A percentile compares a stretch with the other conserved stretches of the same genome.
Conservation (phyloP, 2,797 vertebrate species). For the Carduelis carduelis region DNA sequence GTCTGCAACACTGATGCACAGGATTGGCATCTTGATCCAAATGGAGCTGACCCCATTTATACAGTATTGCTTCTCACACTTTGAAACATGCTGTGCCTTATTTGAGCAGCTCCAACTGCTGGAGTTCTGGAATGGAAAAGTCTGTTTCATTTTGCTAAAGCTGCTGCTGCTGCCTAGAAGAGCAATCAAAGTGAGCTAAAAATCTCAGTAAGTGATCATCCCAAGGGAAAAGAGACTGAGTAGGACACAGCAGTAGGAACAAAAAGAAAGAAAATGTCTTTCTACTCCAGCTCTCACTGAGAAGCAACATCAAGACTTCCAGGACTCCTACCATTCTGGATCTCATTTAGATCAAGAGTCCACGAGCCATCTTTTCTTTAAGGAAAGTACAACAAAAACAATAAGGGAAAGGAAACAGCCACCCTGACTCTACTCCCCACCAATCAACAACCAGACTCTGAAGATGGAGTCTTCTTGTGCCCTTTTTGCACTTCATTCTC, state of each 20-base stretch:
- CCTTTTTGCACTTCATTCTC: not conserved
- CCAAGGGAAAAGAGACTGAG: not conserved
- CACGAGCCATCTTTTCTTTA: not conserved
- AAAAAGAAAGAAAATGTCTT: not conserved
- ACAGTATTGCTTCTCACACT: not conserved
- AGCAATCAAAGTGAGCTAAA: not conserved
- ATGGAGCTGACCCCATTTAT: not conserved
- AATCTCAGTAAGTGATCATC: not conserved
- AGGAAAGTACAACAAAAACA: not conserved
- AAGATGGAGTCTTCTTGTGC: not conserved
- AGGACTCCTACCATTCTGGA: not conserved
- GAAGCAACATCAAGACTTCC: not conserved
- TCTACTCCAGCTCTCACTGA: not conserved
- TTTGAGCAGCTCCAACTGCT: not conserved
- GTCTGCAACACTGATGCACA: not conserved
- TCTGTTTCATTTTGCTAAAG: not conserved
- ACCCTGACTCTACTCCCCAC: not conserved
- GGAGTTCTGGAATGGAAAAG: not conserved
- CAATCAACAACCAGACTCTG: not conserved
- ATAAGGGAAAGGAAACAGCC: rapidly evolving
- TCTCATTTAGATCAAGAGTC: not conserved
- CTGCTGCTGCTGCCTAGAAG: not conserved
- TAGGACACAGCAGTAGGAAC: not conserved
- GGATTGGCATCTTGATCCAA: not conserved
- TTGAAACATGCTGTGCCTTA: not conserved